Percentiles rank a stretch among this genome's conserved stretches.
Conservation (phyloP, 2,888 invertebrate species). For the Erannis defoliaria region DNA sequence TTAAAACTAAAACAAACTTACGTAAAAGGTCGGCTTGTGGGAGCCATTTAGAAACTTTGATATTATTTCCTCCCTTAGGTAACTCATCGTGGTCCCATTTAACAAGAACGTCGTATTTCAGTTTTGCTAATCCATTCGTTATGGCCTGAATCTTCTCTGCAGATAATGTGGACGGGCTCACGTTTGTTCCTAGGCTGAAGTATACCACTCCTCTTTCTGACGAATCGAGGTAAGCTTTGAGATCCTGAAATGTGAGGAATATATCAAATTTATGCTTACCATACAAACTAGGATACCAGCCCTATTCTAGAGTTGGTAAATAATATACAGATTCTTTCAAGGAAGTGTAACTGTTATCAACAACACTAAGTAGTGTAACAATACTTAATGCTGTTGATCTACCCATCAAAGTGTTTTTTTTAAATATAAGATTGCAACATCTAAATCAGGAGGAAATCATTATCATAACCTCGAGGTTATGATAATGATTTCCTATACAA, state of each 20-base stretch:
- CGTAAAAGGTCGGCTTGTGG: conserved; percentile 75
- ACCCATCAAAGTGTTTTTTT: too few relatives aligned
- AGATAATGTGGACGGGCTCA: conserved; percentile 61
- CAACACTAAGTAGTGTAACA: too few relatives aligned
- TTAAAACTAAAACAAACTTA: conserved; percentile 40
- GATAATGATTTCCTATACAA: too few relatives aligned
- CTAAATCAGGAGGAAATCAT: too few relatives aligned
- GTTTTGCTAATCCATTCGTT: conserved; percentile 61
- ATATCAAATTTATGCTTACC: too few relatives aligned
- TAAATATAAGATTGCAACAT: too few relatives aligned
- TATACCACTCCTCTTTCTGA: conserved; percentile 74
- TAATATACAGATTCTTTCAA: too few relatives aligned
- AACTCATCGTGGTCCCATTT: conserved; percentile 73
- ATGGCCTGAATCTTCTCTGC: conserved; percentile 58
- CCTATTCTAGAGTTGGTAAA: too few relatives aligned
- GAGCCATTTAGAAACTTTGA: conserved; percentile 74
- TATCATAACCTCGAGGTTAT: too few relatives aligned
- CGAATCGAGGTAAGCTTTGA: conserved; percentile 65
- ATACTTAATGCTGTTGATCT: too few relatives aligned
- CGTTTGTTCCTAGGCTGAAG: conserved; percentile 76
- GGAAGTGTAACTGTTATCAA: too few relatives aligned
- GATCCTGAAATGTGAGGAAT: conserved; percentile 63
- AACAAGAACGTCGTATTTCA: conserved; percentile 76
- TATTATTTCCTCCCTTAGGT: conserved; percentile 63
- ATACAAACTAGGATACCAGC: too few relatives aligned